A percentile compares a stretch with the other conserved stretches of the same genome.
Evolutionary conservation across 2,888 invertebrate species (phyloP).

Genomic region (Ormyrus nitidulus): DNA sequence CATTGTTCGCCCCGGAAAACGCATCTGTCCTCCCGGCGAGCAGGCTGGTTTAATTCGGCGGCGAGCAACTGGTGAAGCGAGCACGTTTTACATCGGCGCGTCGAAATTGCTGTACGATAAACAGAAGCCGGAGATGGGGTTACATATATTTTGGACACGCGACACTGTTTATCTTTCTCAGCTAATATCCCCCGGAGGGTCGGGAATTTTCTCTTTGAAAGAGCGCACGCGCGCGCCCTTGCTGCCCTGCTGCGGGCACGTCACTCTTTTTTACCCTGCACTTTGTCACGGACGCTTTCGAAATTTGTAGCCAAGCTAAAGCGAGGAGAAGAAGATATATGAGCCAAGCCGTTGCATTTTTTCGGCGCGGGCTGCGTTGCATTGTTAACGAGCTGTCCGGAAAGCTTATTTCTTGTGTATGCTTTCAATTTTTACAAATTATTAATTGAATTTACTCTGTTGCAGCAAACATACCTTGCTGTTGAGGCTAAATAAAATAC

Average conservation of each 20-base stretch:
- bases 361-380: too few species aligned
- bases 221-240: conserved; percentile 34
- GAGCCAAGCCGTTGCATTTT: conserved; percentile 1
- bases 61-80: too few species aligned
- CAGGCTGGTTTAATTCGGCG: too few species aligned
- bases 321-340: neutral
- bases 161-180: conserved; percentile 66
- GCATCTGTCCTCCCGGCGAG: too few species aligned
- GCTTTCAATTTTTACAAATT: too few species aligned
- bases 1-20: too few species aligned
- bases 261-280: neutral
- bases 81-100: conserved; percentile 10
- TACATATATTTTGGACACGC: conserved; percentile 59
- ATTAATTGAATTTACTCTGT: too few species aligned
- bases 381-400: too few species aligned
- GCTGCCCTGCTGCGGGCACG: neutral
- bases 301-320: conserved; percentile 20
- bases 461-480: too few species aligned
- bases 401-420: too few species aligned
- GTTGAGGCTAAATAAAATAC: too few species aligned
- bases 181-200: conserved; percentile 58
- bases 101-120: conserved; percentile 56
- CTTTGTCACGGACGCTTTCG: neutral
- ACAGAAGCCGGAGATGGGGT: conserved; percentile 51
- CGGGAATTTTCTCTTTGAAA: conserved; percentile 43